Evolutionary conservation across 2,113 vertebrate genomes (phyloP).

Genomic region (Parotia lawesii): DNA sequence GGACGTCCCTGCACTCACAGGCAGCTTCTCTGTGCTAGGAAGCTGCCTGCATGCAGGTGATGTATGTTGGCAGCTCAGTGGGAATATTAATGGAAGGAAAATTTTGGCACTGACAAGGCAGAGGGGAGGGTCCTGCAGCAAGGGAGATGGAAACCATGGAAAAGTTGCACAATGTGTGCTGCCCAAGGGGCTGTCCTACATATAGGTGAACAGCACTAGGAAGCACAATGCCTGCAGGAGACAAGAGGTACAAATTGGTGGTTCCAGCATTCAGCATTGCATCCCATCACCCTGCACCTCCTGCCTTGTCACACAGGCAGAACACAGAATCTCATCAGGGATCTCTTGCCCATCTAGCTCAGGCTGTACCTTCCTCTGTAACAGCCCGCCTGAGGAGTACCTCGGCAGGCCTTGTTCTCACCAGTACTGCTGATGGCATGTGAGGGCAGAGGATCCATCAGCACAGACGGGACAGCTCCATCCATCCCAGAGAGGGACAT

Average conservation of each 20-base stretch:
- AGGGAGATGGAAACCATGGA: not conserved
- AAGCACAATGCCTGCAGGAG: not conserved
- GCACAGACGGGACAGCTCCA: not conserved
- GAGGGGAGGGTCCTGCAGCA: not conserved
- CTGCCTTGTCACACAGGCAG: not conserved
- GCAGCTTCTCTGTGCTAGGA: not conserved
- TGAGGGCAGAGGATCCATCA: not conserved
- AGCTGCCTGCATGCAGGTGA: not conserved
- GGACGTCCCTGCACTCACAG: not conserved
- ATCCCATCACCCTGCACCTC: not conserved
- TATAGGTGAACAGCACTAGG: not conserved
- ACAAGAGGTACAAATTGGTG: not conserved
- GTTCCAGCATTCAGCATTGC: not conserved
- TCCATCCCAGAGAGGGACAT: not conserved
- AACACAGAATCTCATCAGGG: accelerated
- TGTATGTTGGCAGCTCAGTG: not conserved
- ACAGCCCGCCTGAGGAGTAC: not conserved
- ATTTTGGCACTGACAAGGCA: not conserved
- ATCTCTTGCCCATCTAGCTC: not conserved
- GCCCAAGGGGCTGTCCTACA: not conserved
- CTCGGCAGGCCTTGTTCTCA: not conserved
- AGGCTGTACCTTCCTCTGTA: not conserved
- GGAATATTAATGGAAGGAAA: not conserved
- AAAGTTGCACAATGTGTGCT: not conserved
- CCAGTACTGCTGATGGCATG: not conserved